Evolutionary conservation across 2,113 vertebrate species (phyloP).

Genomic region (Lethenteron reissneri): DNA sequence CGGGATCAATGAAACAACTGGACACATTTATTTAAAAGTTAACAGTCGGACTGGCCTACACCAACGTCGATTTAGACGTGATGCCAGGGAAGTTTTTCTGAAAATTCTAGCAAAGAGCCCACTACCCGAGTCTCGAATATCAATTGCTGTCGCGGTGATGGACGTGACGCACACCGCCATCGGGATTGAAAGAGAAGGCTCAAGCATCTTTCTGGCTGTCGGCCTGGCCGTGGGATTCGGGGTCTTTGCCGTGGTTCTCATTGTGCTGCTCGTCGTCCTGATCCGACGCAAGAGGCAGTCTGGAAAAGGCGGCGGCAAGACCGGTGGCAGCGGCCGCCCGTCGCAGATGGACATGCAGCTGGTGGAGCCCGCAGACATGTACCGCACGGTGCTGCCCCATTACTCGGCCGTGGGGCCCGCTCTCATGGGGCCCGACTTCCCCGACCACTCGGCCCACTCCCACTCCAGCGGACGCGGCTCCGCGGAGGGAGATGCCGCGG

Average conservation of each 20-base stretch:
- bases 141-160: slow-evolving; percentile 39
- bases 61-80: slow-evolving; percentile 28
- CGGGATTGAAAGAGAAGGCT: slow-evolving; percentile 32
- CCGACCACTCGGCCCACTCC: slow-evolving; percentile 93
- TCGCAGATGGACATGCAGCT: slow-evolving; percentile 50
- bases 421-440: slow-evolving; percentile 50
- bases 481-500: slow-evolving; percentile 67
- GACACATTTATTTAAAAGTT: slow-evolving; percentile 49
- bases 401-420: slow-evolving; percentile 39
- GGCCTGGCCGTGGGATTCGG: slow-evolving; percentile 59
- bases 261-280: not conserved
- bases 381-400: slow-evolving; percentile 72
- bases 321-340: slow-evolving; percentile 10
- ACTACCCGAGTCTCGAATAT: slow-evolving; percentile 42
- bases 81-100: slow-evolving; percentile 48
- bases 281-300: not conserved
- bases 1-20: slow-evolving; percentile 68
- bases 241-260: slow-evolving; percentile 22
- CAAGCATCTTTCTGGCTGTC: slow-evolving; percentile 56
- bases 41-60: slow-evolving; percentile 41
- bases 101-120: slow-evolving; percentile 69
- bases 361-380: slow-evolving; percentile 45
- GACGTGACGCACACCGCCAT: slow-evolving; percentile 73
- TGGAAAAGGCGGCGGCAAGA: not conserved
- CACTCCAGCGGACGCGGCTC: slow-evolving; percentile 90